A percentile compares a stretch with the other conserved stretches of the same genome.
phyloP scores from a whole-genome alignment of 92 coral and sea anemone genomes.

The Paragorgia papillata region DNA sequence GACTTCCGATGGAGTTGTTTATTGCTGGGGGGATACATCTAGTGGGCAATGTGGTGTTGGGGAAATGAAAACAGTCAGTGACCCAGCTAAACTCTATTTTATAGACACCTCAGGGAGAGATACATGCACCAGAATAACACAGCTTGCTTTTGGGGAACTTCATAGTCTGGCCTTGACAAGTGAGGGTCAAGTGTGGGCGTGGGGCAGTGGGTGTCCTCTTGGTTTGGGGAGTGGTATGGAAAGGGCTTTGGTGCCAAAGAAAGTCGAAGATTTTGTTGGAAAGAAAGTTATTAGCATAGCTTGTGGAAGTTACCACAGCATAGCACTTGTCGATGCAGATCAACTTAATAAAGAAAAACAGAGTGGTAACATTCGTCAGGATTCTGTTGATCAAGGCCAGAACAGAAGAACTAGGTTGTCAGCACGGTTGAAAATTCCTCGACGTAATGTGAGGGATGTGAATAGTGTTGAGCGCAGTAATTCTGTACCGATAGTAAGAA shows the following conservation, averaged over 20 bases:
- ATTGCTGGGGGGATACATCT: conserved; percentile 94
- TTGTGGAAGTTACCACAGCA: conserved; percentile 91
- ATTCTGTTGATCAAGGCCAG: background rate
- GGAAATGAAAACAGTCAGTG: conserved; percentile 49
- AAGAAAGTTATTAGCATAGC: conserved; percentile 68
- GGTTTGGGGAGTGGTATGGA: conserved; percentile 72
- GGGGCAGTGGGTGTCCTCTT: conserved; percentile 89
- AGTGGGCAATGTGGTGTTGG: conserved; percentile 97
- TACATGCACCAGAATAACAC: conserved; percentile 30
- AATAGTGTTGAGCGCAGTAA: conserved; percentile 2
- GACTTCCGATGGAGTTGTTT: conserved; percentile 74
- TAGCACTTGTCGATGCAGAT: conserved; percentile 72
- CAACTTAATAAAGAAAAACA: background rate
- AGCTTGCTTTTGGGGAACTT: conserved; percentile 83
- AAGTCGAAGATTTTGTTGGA: conserved; percentile 68
- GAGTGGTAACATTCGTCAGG: conserved; percentile 18
- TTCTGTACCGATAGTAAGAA: conserved; percentile 12
- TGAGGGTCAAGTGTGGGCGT: conserved; percentile 88
- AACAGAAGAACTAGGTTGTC: conserved; percentile 19
- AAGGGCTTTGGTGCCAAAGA: conserved; percentile 60
- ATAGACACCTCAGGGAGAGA: conserved; percentile 33
- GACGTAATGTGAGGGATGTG: background rate
- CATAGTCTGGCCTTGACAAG: conserved; percentile 78
- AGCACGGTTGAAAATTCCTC: conserved; percentile 11
- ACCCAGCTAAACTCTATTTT: conserved; percentile 70